Evolutionary conservation across 2,113 vertebrate genomes (phyloP).

Genomic region (Colaptes auratus): DNA sequence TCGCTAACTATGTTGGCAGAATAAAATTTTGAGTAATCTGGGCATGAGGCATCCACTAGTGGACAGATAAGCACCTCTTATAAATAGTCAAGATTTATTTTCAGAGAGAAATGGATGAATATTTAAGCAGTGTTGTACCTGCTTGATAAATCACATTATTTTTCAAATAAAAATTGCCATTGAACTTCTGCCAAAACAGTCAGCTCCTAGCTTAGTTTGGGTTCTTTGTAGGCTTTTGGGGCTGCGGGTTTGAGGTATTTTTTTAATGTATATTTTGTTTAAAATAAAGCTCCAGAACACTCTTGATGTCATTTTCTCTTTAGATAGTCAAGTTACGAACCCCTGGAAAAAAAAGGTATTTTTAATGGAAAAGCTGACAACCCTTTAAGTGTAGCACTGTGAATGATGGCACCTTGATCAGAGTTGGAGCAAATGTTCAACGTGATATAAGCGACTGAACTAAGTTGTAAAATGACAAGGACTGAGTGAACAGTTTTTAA

Average conservation of each 20-base stretch:
- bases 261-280: not conserved
- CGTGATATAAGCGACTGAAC: slow-evolving; percentile 51
- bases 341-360: not conserved
- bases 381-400: not conserved
- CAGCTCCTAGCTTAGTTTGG: not conserved
- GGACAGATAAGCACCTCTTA: not conserved
- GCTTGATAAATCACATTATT: not conserved
- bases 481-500: slow-evolving; percentile 79
- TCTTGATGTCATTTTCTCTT: not conserved
- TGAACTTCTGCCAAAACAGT: not conserved
- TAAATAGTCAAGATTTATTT: not conserved
- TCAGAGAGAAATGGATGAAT: not conserved
- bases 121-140: not conserved
- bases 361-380: slow-evolving; percentile 30
- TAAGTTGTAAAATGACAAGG: slow-evolving; percentile 78
- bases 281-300: not conserved
- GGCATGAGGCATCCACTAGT: not conserved
- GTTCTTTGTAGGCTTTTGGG: not conserved
- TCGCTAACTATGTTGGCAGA: not conserved
- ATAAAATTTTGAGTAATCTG: not conserved
- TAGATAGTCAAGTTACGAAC: not conserved
- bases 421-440: not conserved
- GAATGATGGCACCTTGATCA: slow-evolving; percentile 54
- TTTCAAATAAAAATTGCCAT: not conserved
- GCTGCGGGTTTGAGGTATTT: not conserved